Conservation (phyloP, 2,888 invertebrate species). For the Caenorhabditis sp. region DNA sequence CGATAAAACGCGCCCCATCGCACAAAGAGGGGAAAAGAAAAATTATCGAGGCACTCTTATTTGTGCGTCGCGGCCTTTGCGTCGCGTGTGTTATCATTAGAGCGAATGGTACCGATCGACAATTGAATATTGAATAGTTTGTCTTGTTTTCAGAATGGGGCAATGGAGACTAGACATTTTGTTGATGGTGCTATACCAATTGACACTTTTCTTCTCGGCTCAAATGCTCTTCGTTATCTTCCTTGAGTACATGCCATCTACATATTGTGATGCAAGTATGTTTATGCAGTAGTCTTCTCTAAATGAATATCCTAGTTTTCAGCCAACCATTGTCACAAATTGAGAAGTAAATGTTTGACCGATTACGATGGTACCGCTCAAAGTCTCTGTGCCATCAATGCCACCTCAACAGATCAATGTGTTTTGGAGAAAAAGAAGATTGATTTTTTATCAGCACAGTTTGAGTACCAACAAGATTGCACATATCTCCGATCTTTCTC, state of each 20-base stretch:
- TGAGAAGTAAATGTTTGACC: constrained; percentile 28
- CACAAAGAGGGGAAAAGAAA: too few relatives aligned
- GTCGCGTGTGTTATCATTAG: too few relatives aligned
- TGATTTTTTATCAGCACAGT: constrained; percentile 29
- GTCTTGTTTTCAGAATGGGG: constrained; percentile 1
- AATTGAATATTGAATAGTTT: too few relatives aligned
- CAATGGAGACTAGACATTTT: constrained; percentile 30
- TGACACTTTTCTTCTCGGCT: constrained; percentile 36
- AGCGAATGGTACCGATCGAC: too few relatives aligned
- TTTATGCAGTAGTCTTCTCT: not conserved
- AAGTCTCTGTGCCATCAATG: constrained; percentile 14
- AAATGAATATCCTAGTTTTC: not conserved
- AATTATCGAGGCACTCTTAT: too few relatives aligned
- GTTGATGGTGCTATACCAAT: constrained; percentile 30
- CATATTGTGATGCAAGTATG: constrained; percentile 23
- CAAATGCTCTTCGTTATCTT: constrained; percentile 34
- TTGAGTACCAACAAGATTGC: constrained; percentile 37
- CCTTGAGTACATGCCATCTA: constrained; percentile 31
- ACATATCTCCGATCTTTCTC: constrained; percentile 5
- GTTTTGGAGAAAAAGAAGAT: constrained; percentile 14
- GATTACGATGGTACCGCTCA: constrained; percentile 20
- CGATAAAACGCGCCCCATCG: too few relatives aligned
- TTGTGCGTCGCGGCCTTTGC: too few relatives aligned
- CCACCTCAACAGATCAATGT: constrained; percentile 12
- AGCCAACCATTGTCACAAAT: constrained; percentile 28